Conservation (phyloP, 2,113 vertebrate species). For the Phyllostomus hastatus region DNA sequence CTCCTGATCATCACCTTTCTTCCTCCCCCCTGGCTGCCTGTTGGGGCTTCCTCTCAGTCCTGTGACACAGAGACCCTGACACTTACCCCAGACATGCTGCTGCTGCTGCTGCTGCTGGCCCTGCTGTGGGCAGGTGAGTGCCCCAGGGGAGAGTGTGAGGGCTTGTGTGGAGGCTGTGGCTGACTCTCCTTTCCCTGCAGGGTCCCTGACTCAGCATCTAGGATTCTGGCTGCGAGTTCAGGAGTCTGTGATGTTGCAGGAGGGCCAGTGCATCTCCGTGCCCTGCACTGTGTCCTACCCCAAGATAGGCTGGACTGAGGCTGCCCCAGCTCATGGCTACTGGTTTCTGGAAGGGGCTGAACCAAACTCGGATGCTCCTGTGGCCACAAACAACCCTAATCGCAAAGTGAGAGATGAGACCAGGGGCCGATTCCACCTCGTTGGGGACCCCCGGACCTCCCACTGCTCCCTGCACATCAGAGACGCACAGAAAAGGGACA, state of each 20-base stretch:
- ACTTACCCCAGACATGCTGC: no score
- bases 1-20: no score
- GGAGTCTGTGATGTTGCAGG: accelerated
- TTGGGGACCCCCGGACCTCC: no score
- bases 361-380: accelerated
- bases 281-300: neutral
- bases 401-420: accelerated
- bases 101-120: no score
- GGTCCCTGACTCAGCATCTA: neutral
- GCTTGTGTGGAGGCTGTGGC: neutral
- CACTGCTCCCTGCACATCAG: no score
- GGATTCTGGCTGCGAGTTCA: neutral
- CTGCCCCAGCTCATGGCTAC: neutral
- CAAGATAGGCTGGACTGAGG: accelerated
- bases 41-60: no score
- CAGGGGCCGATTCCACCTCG: no score
- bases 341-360: accelerated
- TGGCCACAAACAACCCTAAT: neutral
- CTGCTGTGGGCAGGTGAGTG: no score
- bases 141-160: neutral
- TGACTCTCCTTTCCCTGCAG: neutral
- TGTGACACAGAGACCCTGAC: no score
- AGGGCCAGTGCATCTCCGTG: neutral
- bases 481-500: no score
- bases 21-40: no score